A percentile compares a stretch with the other conserved stretches of the same genome.
Evolutionary conservation across 2,888 invertebrate species (phyloP).

Genomic region (Adelphocoris suturalis): DNA sequence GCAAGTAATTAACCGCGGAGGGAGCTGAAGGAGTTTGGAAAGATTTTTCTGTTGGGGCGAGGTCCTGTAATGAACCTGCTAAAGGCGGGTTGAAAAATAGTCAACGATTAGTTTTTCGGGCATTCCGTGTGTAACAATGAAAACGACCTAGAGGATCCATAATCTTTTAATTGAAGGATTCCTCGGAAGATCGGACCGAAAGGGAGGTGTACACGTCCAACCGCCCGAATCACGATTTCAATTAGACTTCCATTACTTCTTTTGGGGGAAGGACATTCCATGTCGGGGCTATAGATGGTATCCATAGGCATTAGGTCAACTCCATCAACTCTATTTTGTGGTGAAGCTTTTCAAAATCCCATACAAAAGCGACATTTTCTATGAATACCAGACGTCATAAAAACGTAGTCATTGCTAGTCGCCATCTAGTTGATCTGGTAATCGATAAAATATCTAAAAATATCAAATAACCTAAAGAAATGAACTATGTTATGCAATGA

Average conservation of each 20-base stretch:
- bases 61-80: conserved; percentile 58
- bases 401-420: no score
- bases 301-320: conserved; percentile 28
- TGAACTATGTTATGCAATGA: no score
- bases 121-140: conserved; percentile 55
- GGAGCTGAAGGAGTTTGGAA: background rate
- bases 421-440: no score
- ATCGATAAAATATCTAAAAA: no score
- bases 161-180: conserved; percentile 66
- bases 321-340: background rate
- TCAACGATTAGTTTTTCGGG: conserved; percentile 60
- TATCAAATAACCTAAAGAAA: no score
- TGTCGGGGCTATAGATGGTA: background rate
- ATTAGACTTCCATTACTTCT: conserved; percentile 68
- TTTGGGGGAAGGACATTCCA: conserved; percentile 65
- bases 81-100: conserved; percentile 54
- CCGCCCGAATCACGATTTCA: conserved; percentile 66
- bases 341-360: background rate
- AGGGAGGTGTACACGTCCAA: conserved; percentile 66
- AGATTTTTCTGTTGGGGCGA: conserved; percentile 9
- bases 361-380: no score
- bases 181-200: conserved; percentile 5
- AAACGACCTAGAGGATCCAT: conserved; percentile 42
- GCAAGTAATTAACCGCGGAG: conserved; percentile 16
- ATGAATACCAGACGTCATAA: no score